phyloP scores from a whole-genome alignment of 2,113 vertebrate genomes.

The Varanus salvator region DNA sequence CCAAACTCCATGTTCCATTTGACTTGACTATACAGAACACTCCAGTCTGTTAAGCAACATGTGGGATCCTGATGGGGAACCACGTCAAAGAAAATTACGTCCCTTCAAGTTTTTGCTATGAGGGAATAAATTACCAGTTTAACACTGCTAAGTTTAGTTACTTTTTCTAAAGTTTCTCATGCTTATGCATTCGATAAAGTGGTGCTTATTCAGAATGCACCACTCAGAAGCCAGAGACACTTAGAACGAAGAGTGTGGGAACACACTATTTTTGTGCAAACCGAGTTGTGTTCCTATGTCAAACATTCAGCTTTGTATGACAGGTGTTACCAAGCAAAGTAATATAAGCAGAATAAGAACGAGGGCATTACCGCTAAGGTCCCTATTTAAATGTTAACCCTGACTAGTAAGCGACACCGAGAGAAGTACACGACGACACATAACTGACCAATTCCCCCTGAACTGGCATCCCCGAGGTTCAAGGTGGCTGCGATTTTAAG shows the following conservation, averaged over 20 bases:
- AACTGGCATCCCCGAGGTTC: background rate
- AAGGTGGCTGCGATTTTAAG: background rate
- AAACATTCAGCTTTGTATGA: background rate
- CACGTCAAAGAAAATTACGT: background rate
- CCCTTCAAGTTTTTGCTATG: background rate
- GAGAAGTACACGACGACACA: background rate
- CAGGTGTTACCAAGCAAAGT: no score
- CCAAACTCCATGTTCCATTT: background rate
- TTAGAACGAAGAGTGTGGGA: background rate
- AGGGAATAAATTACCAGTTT: background rate
- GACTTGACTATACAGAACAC: background rate
- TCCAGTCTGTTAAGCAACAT: no score
- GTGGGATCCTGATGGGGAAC: background rate
- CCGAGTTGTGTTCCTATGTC: background rate
- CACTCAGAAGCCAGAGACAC: no score
- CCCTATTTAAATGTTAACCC: background rate
- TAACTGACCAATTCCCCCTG: background rate
- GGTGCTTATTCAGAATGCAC: background rate
- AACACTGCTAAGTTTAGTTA: background rate
- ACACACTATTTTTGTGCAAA: background rate
- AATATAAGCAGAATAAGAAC: background rate
- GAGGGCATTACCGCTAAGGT: background rate
- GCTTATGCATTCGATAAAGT: background rate
- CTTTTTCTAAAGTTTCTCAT: background rate
- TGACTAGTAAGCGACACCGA: background rate